These are phyloP conservation scores for Philopotamus ludificatus DNA, from an alignment of 1,140 invertebrate species.

Conservation along the genomic window DNA sequence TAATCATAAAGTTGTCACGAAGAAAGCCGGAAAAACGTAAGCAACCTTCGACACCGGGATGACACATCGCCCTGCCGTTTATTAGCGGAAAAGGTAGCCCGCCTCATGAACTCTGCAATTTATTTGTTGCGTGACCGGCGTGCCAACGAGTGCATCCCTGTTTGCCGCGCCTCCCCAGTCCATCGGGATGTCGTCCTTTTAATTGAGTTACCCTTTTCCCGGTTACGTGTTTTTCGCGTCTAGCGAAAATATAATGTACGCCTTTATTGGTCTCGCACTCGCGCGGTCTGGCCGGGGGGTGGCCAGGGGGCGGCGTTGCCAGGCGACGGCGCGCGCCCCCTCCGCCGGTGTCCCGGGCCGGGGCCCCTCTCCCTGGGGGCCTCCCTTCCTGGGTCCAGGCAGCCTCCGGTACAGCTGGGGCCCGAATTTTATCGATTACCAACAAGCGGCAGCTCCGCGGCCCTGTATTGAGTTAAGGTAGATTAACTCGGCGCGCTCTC, in stretches of 20 bases:
- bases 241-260: conserved; percentile 10
- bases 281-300: conserved; percentile 8
- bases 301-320: conserved; percentile 9
- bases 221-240: conserved; percentile 13
- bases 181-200: conserved; percentile 11
- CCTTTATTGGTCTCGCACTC: conserved; percentile 17
- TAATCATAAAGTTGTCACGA: no score
- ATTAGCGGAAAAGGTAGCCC: no score
- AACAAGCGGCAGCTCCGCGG: conserved; percentile 9
- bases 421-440: conserved; percentile 41
- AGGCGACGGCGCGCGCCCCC: conserved; percentile 12
- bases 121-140: no score
- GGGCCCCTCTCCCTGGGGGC: not conserved
- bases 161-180: no score
- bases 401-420: conserved; percentile 23
- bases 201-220: conserved; percentile 15
- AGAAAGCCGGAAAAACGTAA: no score
- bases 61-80: no score
- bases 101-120: no score
- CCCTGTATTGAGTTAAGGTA: conserved; percentile 21
- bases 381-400: conserved; percentile 8
- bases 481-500: conserved; percentile 15
- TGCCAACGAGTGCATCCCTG: no score
- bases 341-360: conserved; percentile 16
- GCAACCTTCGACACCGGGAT: no score